Evolutionary conservation across 2,113 vertebrate genomes (phyloP), one percentile per base, ranked within the genome.

Genomic region (Hyperoodon ampullatus): DNA sequence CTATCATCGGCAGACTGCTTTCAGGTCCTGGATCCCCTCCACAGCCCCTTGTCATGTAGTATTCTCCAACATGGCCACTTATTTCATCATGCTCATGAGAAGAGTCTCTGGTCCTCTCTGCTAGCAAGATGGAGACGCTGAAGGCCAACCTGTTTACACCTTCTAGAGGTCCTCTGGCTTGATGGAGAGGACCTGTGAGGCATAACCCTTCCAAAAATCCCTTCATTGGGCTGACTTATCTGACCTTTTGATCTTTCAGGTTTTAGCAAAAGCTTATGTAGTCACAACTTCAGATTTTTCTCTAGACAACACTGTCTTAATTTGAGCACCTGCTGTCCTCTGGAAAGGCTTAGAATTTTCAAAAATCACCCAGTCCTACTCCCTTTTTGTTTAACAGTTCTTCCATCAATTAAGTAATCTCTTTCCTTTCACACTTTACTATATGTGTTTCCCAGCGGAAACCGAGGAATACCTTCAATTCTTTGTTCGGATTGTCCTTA

Each of bases 21-120:
- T 13, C 4, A 0, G 35, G 33, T 23, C 44, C 63, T 23, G 9
- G 35, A 85, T 15, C 63, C 90, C 23, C 44, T 47, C 26, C 24
- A 19, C 9, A 5, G 42, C 55, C 28, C 35, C 58, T 42, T 3
- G n/a, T 30, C 1, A 3, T 19, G 1, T 2, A 12, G 18, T 9
- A 65, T n/a, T 68, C 60, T 66, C 10, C 70, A 53, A 3, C 1
- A 3, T 0, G 18, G 33, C 33, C 28, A 11, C 61, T 15, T 35
- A 13, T 8, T 65, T 63, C 47, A 1, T 1, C 33, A 14, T 13
- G 24, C 21, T 61, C 88, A 23, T 2, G 0, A 7, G 78, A 5
- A 16, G 35, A 55, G 42, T 50, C 65, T 70, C 77, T 8, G 50
- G 24, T 50, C 18, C 47, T 18, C 6, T 58, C 44, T 23, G 71